Conservation (phyloP, 2,888 invertebrate species). For the Epicampocera succincta region DNA sequence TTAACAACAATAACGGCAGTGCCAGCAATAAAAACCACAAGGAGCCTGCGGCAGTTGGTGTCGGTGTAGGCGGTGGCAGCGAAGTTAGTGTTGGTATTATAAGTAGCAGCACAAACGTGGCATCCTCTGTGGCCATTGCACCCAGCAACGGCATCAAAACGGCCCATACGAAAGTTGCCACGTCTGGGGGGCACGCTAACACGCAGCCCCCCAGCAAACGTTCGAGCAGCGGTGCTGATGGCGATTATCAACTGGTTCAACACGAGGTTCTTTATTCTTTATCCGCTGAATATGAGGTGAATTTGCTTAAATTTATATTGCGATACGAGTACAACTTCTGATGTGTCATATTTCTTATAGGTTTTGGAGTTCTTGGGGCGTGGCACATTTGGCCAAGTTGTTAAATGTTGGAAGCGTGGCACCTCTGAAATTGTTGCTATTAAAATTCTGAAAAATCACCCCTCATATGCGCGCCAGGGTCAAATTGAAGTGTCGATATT, state of each 20-base stretch:
- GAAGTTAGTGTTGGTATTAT: slow-evolving; percentile 68
- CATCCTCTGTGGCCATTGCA: slow-evolving; percentile 73
- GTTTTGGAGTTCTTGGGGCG: slow-evolving; percentile 99
- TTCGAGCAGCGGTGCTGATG: slow-evolving; percentile 94
- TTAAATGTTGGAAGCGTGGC: slow-evolving; percentile 99
- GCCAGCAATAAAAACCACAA: slow-evolving; percentile 65
- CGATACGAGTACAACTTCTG: slow-evolving; percentile 15
- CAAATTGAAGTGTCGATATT: slow-evolving; percentile 99
- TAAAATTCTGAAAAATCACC: slow-evolving; percentile 99
- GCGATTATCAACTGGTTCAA: slow-evolving; percentile 99
- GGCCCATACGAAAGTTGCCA: slow-evolving; percentile 82
- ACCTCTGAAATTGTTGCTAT: slow-evolving; percentile 99
- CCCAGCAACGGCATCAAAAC: slow-evolving; percentile 80
- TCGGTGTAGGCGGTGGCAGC: slow-evolving; percentile 71
- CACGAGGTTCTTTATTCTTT: slow-evolving; percentile 98
- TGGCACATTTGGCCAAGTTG: slow-evolving; percentile 99
- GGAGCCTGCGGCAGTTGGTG: slow-evolving; percentile 72
- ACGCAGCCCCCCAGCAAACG: slow-evolving; percentile 85
- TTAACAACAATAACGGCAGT: slow-evolving; percentile 50
- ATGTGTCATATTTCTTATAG: slow-evolving; percentile 81
- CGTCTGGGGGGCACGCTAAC: slow-evolving; percentile 82
- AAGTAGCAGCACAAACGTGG: slow-evolving; percentile 71
- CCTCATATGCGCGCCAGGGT: slow-evolving; percentile 99
- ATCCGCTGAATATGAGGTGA: slow-evolving; percentile 91
- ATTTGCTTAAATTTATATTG: slow-evolving; percentile 12